Conservation (phyloP, 1,140 invertebrate species). For the Hyles euphorbiae region DNA sequence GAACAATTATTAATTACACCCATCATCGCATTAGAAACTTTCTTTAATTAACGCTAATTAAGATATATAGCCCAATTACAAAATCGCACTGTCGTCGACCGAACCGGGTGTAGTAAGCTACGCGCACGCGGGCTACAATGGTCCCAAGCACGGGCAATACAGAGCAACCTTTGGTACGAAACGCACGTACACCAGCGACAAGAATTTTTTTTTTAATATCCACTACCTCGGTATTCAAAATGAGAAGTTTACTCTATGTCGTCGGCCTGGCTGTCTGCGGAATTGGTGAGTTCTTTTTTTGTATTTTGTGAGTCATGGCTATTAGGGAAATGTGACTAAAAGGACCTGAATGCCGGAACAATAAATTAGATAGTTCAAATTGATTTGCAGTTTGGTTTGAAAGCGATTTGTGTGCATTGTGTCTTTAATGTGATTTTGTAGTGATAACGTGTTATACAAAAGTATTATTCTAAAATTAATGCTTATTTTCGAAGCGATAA, state of each 20-base stretch:
- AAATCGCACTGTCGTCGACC: conserved; percentile 29
- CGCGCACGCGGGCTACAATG: conserved; percentile 41
- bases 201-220: conserved; percentile 17
- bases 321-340: too few relatives aligned
- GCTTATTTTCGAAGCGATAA: too few relatives aligned
- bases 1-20: conserved; percentile 3
- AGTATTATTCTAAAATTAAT: too few relatives aligned
- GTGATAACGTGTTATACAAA: too few relatives aligned
- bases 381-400: too few relatives aligned
- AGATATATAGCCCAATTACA: too few relatives aligned
- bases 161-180: conserved; percentile 52
- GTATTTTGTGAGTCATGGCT: conserved; percentile 5
- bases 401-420: too few relatives aligned
- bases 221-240: conserved; percentile 30
- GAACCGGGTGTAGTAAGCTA: conserved; percentile 33
- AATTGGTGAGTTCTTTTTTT: conserved; percentile 41
- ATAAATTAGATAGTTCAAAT: neutral
- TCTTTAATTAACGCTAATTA: too few relatives aligned
- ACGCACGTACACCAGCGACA: conserved; percentile 40
- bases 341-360: too few relatives aligned
- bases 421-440: too few relatives aligned
- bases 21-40: neutral
- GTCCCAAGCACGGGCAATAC: conserved; percentile 40
- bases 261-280: conserved; percentile 36
- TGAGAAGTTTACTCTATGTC: conserved; percentile 50